Evolutionary conservation across 2,797 vertebrate species (phyloP).

Genomic region (Cryptoblepharus egeriae): DNA sequence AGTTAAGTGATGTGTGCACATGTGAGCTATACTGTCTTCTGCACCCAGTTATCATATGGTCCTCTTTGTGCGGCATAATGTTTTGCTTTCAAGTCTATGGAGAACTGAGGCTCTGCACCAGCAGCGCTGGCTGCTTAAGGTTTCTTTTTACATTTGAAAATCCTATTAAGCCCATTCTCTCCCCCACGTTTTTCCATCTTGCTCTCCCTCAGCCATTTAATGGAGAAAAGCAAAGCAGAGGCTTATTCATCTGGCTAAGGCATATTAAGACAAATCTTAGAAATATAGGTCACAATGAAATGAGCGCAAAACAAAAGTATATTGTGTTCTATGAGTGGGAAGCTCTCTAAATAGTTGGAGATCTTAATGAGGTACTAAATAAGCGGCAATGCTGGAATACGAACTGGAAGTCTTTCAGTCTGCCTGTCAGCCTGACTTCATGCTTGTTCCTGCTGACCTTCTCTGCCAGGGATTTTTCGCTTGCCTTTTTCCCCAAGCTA

Average conservation of each 20-base stretch:
- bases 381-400: slow-evolving; percentile 30
- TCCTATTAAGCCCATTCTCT: slow-evolving; percentile 47
- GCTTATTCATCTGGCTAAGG: slow-evolving; percentile 33
- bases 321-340: slow-evolving; percentile 42
- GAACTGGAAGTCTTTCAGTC: slow-evolving; percentile 1
- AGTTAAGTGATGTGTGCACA: neutral
- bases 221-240: slow-evolving; percentile 30
- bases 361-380: slow-evolving; percentile 44
- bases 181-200: slow-evolving; percentile 16
- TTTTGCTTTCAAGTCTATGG: slow-evolving; percentile 36
- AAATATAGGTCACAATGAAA: slow-evolving; percentile 51
- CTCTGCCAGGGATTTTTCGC: neutral
- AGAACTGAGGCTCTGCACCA: slow-evolving; percentile 21
- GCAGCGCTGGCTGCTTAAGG: slow-evolving; percentile 40
- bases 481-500: neutral
- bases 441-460: neutral
- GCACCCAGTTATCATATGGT: slow-evolving; percentile 32
- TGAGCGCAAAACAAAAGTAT: slow-evolving; percentile 19
- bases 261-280: slow-evolving; percentile 43
- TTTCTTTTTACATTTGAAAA: slow-evolving; percentile 60
- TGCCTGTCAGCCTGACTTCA: neutral
- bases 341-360: slow-evolving; percentile 46
- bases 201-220: slow-evolving; percentile 25
- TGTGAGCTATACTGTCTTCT: neutral
- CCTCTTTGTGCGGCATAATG: slow-evolving; percentile 30